These are phyloP conservation scores for Amphipyra tragopoginis DNA, from an alignment of 2,888 invertebrate genomes.

Conservation along the genomic window DNA sequence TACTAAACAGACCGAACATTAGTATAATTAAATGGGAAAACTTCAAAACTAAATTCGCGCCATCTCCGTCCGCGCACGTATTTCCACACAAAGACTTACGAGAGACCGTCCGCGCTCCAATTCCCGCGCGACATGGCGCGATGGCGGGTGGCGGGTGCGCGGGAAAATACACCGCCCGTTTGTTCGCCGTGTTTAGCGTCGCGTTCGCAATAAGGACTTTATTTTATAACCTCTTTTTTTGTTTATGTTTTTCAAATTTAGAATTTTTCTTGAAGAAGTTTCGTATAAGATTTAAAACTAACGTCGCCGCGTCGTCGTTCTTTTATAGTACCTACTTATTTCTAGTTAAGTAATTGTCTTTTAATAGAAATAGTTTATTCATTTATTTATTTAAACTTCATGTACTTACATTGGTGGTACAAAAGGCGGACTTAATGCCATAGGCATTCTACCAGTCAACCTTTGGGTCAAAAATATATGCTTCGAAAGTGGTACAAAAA, in stretches of 20 bases:
- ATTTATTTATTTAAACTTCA: too few species aligned
- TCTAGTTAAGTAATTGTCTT: too few species aligned
- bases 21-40: constrained; percentile 6
- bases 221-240: constrained; percentile 42
- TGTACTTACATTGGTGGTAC: too few species aligned
- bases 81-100: constrained; percentile 58
- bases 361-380: too few species aligned
- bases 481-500: too few species aligned
- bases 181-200: constrained; percentile 46
- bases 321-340: too few species aligned
- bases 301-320: too few species aligned
- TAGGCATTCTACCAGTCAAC: too few species aligned
- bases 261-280: constrained; percentile 12
- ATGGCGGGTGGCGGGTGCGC: constrained; percentile 53
- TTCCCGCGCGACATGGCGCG: constrained; percentile 58
- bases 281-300: constrained; percentile 16
- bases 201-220: constrained; percentile 53
- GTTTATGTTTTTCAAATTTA: constrained; percentile 30
- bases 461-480: too few species aligned
- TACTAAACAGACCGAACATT: background rate
- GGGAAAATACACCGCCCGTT: constrained; percentile 55
- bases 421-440: too few species aligned
- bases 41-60: constrained; percentile 39
- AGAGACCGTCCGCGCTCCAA: constrained; percentile 53
- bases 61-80: constrained; percentile 35